Conservation (phyloP, 2,113 vertebrate genomes). For the Nesogale talazaci region DNA sequence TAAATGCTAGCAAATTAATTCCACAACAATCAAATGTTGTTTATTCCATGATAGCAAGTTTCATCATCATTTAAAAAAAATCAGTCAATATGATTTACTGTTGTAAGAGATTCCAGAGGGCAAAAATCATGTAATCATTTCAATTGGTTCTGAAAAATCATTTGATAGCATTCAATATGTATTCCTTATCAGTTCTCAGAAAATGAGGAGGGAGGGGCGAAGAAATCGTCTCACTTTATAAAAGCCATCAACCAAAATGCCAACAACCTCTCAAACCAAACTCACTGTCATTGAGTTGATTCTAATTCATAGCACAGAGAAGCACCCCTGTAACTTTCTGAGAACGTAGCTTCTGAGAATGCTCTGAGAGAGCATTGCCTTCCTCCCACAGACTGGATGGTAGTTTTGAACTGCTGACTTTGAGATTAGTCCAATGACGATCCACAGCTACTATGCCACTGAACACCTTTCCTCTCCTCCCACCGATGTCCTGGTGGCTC, state of each 20-base stretch:
- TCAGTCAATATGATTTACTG: neutral
- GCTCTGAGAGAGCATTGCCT: too few species aligned
- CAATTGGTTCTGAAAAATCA: neutral
- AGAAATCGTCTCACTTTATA: neutral
- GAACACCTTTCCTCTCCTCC: neutral
- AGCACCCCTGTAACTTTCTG: too few species aligned
- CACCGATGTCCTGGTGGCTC: neutral
- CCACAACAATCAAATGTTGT: neutral
- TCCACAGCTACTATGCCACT: neutral
- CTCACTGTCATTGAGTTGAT: too few species aligned
- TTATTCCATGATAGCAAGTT: neutral
- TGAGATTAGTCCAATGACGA: too few species aligned
- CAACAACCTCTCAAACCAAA: too few species aligned
- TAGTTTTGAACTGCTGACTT: too few species aligned
- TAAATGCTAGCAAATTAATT: constrained; percentile 26
- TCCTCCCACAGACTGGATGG: too few species aligned
- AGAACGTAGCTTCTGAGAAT: too few species aligned
- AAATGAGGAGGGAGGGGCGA: neutral
- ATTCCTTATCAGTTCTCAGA: neutral
- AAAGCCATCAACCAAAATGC: neutral
- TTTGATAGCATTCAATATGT: neutral
- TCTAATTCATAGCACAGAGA: too few species aligned
- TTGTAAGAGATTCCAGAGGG: neutral
- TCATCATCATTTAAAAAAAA: constrained; percentile 19
- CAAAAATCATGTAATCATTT: neutral